Conservation (phyloP, 2,797 vertebrate species). For the Hylomyscus alleni region DNA sequence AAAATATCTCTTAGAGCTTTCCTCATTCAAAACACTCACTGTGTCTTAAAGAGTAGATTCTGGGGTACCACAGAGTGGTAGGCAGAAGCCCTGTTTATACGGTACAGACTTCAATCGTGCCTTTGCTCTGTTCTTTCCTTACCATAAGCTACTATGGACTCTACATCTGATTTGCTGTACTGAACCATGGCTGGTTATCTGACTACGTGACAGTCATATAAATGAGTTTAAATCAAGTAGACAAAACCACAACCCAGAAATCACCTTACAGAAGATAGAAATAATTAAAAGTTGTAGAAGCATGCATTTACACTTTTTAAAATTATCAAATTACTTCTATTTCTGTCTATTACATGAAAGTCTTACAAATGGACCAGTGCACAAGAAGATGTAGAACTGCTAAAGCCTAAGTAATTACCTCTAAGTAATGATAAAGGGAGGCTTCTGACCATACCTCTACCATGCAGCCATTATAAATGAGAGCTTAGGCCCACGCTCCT, state of each 20-base stretch:
- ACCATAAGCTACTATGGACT: background rate
- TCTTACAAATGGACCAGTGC: background rate
- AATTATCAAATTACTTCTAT: background rate
- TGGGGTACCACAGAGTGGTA: background rate
- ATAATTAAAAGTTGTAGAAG: background rate
- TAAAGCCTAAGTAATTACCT: background rate
- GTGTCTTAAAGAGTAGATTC: too few species aligned
- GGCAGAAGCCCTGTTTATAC: background rate
- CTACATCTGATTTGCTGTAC: background rate
- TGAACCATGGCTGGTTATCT: background rate
- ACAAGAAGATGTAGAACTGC: background rate
- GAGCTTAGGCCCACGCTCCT: background rate
- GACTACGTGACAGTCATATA: background rate
- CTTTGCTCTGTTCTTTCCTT: constrained; percentile 14
- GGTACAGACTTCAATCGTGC: background rate
- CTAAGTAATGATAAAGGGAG: background rate
- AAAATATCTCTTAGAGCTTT: background rate
- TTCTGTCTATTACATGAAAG: constrained; percentile 29
- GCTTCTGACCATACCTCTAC: background rate
- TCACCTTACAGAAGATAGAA: background rate
- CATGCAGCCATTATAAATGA: background rate
- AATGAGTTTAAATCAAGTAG: background rate
- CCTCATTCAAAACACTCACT: background rate
- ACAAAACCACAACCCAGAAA: constrained; percentile 31
- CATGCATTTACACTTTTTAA: background rate